Conservation (phyloP, 2,113 vertebrate genomes). For the Indri indri region DNA sequence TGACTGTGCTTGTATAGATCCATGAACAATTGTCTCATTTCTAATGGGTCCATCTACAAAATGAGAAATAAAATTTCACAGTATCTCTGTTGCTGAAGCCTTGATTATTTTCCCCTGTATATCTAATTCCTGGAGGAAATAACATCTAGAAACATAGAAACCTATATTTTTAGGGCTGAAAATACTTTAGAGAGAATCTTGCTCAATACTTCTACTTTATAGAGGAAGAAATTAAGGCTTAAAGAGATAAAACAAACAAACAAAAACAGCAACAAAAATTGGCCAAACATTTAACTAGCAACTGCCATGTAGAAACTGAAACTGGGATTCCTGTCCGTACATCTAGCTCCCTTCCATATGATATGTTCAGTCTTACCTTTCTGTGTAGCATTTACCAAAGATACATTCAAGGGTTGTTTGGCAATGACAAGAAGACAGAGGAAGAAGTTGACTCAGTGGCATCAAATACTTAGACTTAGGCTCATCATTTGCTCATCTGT, state of each 20-base stretch:
- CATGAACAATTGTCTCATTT: neutral
- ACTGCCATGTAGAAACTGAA: neutral
- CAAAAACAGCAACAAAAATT: neutral
- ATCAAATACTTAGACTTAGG: neutral
- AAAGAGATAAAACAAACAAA: neutral
- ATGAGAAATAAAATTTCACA: neutral
- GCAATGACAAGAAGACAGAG: neutral
- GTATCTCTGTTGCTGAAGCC: neutral
- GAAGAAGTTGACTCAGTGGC: neutral
- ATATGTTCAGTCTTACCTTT: neutral
- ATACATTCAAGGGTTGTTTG: neutral
- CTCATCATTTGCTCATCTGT: neutral
- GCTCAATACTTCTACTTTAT: neutral
- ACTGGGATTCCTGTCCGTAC: neutral
- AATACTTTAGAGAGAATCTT: neutral
- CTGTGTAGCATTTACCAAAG: neutral
- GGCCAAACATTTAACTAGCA: neutral
- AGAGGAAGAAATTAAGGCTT: neutral
- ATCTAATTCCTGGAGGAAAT: conserved; percentile 11
- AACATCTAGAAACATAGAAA: neutral
- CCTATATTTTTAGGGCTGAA: neutral
- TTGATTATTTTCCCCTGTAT: neutral
- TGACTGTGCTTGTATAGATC: neutral
- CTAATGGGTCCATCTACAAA: neutral
- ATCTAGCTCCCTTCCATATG: neutral